Evolutionary conservation across 2,113 vertebrate species (phyloP).

Genomic region (Psophia crepitans): DNA sequence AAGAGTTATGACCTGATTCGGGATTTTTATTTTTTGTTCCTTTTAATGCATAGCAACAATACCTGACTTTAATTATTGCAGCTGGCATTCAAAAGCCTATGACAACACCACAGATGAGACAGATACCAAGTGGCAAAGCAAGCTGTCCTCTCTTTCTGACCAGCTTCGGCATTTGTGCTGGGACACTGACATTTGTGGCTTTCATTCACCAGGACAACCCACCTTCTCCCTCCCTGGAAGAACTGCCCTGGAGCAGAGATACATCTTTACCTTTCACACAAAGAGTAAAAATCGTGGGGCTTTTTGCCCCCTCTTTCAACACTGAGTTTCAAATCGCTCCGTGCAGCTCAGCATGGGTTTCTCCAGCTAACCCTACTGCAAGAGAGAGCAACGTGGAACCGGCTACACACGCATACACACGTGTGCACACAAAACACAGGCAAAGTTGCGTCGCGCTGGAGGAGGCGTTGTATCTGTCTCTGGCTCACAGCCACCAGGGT

Average conservation of each 20-base stretch:
- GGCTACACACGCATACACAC: background rate
- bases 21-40: background rate
- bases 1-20: background rate
- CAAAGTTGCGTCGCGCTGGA: background rate
- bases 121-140: slow-evolving; percentile 26
- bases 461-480: background rate
- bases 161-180: background rate
- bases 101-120: background rate
- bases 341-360: background rate
- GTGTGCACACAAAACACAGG: background rate
- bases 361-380: background rate
- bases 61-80: background rate
- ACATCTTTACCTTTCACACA: background rate
- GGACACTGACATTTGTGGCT: background rate
- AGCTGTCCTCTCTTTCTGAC: slow-evolving; percentile 15
- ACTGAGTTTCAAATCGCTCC: background rate
- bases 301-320: background rate
- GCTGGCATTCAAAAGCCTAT: background rate
- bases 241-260: background rate
- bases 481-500: slow-evolving; percentile 48
- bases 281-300: fast-evolving
- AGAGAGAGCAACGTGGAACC: background rate
- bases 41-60: background rate
- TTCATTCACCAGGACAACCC: background rate
- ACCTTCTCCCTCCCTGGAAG: background rate